Conservation (phyloP, 2,888 invertebrate species). For the Monopis laevigella region DNA sequence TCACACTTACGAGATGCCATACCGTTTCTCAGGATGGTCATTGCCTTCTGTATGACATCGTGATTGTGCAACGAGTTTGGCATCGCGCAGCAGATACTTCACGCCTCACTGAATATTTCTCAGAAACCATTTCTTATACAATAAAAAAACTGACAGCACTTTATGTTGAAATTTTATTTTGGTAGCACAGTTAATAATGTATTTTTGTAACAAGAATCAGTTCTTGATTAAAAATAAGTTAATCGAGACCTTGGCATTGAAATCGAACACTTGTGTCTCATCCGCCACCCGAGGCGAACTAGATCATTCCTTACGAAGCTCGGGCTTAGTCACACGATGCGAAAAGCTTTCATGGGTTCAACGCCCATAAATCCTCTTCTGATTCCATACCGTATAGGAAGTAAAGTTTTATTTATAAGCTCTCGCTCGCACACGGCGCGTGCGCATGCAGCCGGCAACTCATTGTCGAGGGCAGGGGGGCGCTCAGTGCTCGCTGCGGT, state of each 20-base stretch:
- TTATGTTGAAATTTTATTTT: too few species aligned
- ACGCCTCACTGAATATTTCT: slow-evolving; percentile 2
- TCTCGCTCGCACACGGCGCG: slow-evolving; percentile 32
- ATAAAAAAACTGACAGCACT: too few species aligned
- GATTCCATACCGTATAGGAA: slow-evolving; percentile 54
- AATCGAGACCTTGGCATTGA: slow-evolving; percentile 34
- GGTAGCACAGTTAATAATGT: too few species aligned
- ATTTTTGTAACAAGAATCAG: too few species aligned
- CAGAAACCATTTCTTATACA: too few species aligned
- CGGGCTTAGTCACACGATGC: slow-evolving; percentile 32
- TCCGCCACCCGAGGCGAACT: slow-evolving; percentile 2
- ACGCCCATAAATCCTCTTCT: slow-evolving; percentile 57
- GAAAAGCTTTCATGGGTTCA: slow-evolving; percentile 56
- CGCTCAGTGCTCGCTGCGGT: slow-evolving; percentile 33
- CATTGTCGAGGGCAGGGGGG: slow-evolving; percentile 19
- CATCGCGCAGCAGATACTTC: not conserved
- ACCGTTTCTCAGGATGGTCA: slow-evolving; percentile 8
- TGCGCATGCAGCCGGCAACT: slow-evolving; percentile 12
- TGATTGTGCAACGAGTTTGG: not conserved
- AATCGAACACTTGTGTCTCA: slow-evolving; percentile 23
- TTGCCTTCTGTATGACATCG: slow-evolving; percentile 3
- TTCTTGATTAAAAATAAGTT: too few species aligned
- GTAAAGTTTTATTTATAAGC: slow-evolving; percentile 55
- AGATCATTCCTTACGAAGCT: slow-evolving; percentile 17
- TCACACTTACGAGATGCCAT: not conserved